Evolutionary conservation across 1,140 invertebrate genomes (phyloP).

Genomic region (Cataglyphis hispanica): DNA sequence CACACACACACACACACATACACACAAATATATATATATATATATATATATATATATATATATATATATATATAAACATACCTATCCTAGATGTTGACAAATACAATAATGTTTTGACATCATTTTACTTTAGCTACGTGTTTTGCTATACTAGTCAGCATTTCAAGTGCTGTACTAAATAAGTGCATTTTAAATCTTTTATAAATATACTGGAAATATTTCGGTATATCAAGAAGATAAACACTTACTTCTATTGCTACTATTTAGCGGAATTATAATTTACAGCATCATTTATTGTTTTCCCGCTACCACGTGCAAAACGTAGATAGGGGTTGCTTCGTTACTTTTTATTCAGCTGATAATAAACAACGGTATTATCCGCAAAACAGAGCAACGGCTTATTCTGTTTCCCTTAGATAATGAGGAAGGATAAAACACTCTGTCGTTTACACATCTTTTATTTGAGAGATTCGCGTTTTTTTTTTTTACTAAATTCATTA

Average conservation of each 20-base stretch:
- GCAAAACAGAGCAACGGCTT: constrained; percentile 40
- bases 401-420: constrained; percentile 28
- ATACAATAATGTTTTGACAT: constrained; percentile 1
- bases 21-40: too few species aligned
- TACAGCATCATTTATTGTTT: constrained; percentile 24
- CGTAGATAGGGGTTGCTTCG: constrained; percentile 36
- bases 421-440: constrained; percentile 42
- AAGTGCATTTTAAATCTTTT: background rate
- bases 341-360: constrained; percentile 35
- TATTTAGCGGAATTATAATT: constrained; percentile 38
- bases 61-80: too few species aligned
- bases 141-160: background rate
- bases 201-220: constrained; percentile 10
- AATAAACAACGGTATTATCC: constrained; percentile 59
- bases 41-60: too few species aligned
- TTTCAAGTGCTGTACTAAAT: background rate
- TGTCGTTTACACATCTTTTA: constrained; percentile 8
- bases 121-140: constrained; percentile 20
- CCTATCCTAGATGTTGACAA: background rate
- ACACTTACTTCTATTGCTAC: background rate
- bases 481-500: constrained; percentile 18
- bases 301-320: background rate
- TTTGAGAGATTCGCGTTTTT: constrained; percentile 2
- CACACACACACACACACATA: too few species aligned
- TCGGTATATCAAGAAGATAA: background rate